These are phyloP conservation scores for Tapera naevia DNA, from an alignment of 2,797 vertebrate species.

Conservation along the genomic window DNA sequence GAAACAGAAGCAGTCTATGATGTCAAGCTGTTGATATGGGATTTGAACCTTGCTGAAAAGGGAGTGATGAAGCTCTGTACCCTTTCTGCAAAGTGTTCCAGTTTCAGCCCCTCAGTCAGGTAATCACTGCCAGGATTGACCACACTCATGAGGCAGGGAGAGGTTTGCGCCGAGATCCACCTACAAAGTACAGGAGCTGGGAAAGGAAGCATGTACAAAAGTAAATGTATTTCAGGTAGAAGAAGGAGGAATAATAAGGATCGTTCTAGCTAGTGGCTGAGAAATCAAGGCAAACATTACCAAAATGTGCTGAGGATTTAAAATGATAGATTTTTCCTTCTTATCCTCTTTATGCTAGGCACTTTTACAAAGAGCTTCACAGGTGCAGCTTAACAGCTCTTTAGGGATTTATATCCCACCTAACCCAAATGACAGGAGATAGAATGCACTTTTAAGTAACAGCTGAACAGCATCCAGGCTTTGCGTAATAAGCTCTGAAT, in stretches of 20 bases:
- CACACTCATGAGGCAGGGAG: rapidly evolving
- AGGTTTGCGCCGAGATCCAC: background rate
- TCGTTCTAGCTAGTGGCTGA: background rate
- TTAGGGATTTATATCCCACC: background rate
- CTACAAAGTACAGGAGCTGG: background rate
- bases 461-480: background rate
- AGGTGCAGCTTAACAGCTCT: background rate
- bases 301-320: background rate
- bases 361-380: background rate
- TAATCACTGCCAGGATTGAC: background rate
- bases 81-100: background rate
- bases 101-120: background rate
- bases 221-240: background rate
- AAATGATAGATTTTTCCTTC: background rate
- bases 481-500: background rate
- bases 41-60: background rate
- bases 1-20: background rate
- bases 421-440: background rate
- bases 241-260: background rate
- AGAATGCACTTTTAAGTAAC: background rate
- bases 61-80: background rate
- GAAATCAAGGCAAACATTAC: background rate
- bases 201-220: background rate
- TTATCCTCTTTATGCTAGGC: background rate
- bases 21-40: background rate